Evolutionary conservation across 2,797 vertebrate species (phyloP).

Genomic region (Sebastiscus tertius): DNA sequence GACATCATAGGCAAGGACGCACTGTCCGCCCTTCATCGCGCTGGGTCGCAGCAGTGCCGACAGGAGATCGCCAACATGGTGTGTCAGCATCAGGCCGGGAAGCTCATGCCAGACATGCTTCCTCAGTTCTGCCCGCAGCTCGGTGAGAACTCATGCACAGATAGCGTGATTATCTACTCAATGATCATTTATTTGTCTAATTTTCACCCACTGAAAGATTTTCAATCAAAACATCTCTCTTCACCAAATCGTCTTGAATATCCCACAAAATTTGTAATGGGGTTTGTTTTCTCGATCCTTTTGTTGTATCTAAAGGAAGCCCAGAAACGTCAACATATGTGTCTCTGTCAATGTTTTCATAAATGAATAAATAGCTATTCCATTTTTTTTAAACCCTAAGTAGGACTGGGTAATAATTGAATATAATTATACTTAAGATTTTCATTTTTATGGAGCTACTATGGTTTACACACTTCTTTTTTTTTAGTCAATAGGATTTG

Average conservation of each 20-base stretch:
- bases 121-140: slow-evolving; percentile 92
- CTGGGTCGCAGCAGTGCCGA: slow-evolving; percentile 90
- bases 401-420: too few relatives aligned
- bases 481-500: not conserved
- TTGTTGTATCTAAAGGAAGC: not conserved
- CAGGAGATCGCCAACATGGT: slow-evolving; percentile 96
- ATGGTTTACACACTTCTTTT: not conserved
- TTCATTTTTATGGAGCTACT: not conserved
- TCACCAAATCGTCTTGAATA: not conserved
- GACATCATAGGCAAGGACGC: slow-evolving; percentile 94
- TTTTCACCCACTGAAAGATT: not conserved
- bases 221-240: not conserved
- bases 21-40: slow-evolving; percentile 91
- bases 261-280: fast-evolving
- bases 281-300: not conserved
- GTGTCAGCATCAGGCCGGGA: slow-evolving; percentile 92
- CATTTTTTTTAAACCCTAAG: too few relatives aligned
- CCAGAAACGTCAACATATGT: not conserved
- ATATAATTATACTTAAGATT: too few relatives aligned
- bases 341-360: not conserved
- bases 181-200: not conserved
- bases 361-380: not conserved
- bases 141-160: slow-evolving; percentile 81
- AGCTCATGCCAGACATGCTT: slow-evolving; percentile 91
- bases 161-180: not conserved